phyloP scores from a whole-genome alignment of 2,797 vertebrate species.

The Oceanodroma leucorhoa region DNA sequence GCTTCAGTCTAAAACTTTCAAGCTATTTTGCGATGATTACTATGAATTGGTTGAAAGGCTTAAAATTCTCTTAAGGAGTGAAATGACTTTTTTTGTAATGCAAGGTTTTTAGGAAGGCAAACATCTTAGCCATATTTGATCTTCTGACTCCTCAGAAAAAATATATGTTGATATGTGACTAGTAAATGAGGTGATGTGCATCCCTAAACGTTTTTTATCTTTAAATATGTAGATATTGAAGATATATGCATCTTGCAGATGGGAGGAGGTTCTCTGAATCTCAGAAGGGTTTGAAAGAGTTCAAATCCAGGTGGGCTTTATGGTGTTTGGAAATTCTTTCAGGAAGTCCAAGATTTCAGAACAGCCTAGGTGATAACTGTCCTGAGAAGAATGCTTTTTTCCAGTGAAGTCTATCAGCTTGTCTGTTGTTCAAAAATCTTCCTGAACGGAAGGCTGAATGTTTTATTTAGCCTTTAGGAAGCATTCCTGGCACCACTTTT shows the following conservation, averaged over 20 bases:
- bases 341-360: neutral
- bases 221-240: neutral
- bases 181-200: neutral
- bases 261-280: neutral
- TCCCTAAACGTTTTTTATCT: neutral
- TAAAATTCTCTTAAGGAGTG: neutral
- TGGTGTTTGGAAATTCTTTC: neutral
- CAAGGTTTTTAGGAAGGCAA: neutral
- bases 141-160: neutral
- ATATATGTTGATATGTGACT: neutral
- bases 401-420: neutral
- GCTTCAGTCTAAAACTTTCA: neutral
- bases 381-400: neutral
- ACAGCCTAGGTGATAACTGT: neutral
- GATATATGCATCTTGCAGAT: rapidly evolving
- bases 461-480: neutral
- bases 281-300: neutral
- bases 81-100: rapidly evolving
- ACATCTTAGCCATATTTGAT: neutral
- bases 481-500: neutral
- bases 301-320: neutral
- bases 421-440: neutral
- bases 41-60: neutral
- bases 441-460: neutral
- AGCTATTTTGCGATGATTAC: neutral